phyloP scores from a whole-genome alignment of 2,113 vertebrate genomes.

The Paramormyrops kingsleyae region DNA sequence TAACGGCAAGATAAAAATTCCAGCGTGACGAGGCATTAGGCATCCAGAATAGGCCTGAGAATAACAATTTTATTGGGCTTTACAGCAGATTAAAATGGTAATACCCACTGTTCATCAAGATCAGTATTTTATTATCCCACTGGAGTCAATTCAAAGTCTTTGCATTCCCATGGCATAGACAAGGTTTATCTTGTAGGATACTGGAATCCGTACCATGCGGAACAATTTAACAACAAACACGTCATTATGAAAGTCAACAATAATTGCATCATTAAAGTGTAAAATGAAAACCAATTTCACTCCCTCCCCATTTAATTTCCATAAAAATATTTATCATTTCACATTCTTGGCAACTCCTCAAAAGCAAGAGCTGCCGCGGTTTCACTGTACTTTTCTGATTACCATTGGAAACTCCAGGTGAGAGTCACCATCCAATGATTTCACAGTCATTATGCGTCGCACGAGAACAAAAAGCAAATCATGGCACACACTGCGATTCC shows the following conservation, averaged over 20 bases:
- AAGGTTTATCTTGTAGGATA: neutral
- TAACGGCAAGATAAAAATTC: slow-evolving; percentile 3
- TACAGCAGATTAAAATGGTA: slow-evolving; percentile 14
- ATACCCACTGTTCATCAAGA: slow-evolving; percentile 11
- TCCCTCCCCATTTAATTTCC: neutral
- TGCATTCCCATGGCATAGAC: neutral
- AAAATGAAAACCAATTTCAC: neutral
- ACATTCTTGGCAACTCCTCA: neutral
- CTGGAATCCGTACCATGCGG: neutral
- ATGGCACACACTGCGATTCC: neutral
- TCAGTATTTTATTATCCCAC: slow-evolving; percentile 9
- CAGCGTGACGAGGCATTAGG: neutral
- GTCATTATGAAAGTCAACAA: neutral
- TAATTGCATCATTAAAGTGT: neutral
- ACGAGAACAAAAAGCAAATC: neutral
- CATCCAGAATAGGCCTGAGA: neutral
- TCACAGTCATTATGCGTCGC: neutral
- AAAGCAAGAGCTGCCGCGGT: neutral
- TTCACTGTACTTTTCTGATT: neutral
- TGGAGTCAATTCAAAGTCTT: neutral
- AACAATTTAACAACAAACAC: neutral
- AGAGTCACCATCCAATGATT: neutral
- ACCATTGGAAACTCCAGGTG: neutral
- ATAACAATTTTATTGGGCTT: slow-evolving; percentile 19
- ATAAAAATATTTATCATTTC: neutral